These are phyloP conservation scores for Anser brachyrhynchus DNA, from an alignment of 2,113 vertebrate genomes.

Conservation along the genomic window DNA sequence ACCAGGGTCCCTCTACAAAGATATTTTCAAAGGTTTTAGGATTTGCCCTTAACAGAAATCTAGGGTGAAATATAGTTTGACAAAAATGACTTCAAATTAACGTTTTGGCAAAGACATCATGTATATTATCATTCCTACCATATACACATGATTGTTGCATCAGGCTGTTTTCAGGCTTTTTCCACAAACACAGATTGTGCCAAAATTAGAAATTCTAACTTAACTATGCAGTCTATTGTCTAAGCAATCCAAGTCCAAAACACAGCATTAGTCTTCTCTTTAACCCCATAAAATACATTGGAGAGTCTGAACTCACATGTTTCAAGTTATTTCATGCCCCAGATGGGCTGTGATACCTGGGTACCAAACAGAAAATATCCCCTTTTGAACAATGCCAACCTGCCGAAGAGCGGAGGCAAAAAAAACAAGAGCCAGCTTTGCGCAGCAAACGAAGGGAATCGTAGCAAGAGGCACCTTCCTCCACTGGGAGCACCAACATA, in stretches of 20 bases:
- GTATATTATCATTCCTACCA: neutral
- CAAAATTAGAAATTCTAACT: neutral
- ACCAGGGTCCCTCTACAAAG: neutral
- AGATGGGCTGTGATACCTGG: fast-evolving
- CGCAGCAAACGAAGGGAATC: neutral
- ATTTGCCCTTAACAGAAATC: neutral
- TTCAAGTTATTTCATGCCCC: neutral
- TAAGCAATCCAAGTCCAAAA: neutral
- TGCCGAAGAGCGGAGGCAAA: fast-evolving
- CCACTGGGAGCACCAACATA: neutral
- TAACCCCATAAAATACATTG: neutral
- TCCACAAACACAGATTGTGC: neutral
- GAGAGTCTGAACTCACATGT: neutral
- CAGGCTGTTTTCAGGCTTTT: neutral
- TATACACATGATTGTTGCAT: neutral
- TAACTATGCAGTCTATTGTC: neutral
- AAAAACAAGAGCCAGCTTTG: fast-evolving
- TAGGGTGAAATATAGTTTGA: neutral
- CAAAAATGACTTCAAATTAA: neutral
- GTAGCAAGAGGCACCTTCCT: neutral
- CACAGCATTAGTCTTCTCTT: neutral
- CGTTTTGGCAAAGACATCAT: neutral
- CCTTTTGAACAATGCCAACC: neutral
- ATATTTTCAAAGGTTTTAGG: neutral
- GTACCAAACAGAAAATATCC: fast-evolving